Percentiles rank a stretch among this genome's conserved stretches.
Evolutionary conservation across 2,113 vertebrate species (phyloP).

Genomic region (Apodemus speciosus): DNA sequence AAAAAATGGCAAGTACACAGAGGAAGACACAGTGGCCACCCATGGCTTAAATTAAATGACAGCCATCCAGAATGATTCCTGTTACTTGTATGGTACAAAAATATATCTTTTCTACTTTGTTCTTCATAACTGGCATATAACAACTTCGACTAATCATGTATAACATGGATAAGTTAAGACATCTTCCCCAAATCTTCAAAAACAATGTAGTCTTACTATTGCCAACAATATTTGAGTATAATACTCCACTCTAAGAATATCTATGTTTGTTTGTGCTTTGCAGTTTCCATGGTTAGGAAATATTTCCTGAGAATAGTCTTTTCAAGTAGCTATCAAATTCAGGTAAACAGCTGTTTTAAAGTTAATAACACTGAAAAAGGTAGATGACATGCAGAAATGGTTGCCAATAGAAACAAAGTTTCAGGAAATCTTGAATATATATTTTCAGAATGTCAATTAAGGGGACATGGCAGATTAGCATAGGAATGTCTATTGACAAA

Average conservation of each 20-base stretch:
- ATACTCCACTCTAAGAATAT: background rate
- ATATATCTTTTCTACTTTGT: background rate
- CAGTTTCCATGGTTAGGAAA: constrained; percentile 59
- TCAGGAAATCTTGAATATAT: constrained; percentile 13
- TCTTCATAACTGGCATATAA: background rate
- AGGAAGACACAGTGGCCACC: background rate
- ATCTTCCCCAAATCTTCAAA: background rate
- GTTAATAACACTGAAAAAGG: constrained; percentile 66
- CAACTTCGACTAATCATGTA: background rate
- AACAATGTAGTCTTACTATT: background rate
- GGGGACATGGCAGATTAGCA: background rate
- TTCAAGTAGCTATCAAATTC: constrained; percentile 59
- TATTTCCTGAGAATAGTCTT: constrained; percentile 59
- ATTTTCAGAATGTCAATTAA: constrained; percentile 19
- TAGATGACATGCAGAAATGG: background rate
- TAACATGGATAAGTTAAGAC: background rate
- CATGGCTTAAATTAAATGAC: background rate
- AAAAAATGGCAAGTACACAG: background rate
- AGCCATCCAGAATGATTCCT: background rate
- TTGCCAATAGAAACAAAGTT: constrained; percentile 44
- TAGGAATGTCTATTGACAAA: background rate
- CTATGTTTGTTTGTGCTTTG: constrained; percentile 33
- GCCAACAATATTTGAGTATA: background rate
- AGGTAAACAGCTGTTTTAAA: constrained; percentile 69
- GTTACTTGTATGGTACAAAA: background rate